phyloP scores from a whole-genome alignment of 2,797 vertebrate species.

The Sebastes vulpes region DNA sequence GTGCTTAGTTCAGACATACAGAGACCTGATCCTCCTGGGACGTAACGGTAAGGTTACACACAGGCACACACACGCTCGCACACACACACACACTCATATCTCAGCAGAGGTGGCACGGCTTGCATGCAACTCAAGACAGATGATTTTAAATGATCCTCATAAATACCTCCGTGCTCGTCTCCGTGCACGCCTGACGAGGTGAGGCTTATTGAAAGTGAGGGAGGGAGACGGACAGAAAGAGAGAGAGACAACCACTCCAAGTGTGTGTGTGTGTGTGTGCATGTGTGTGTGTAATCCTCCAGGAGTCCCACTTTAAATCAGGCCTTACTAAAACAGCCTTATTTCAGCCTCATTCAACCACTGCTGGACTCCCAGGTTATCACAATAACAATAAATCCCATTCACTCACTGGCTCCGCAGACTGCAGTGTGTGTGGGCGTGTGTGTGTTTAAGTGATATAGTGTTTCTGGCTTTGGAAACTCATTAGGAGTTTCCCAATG shows the following conservation, averaged over 20 bases:
- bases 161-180: conserved; percentile 49
- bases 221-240: background rate
- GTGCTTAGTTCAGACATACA: conserved; percentile 64
- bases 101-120: conserved; percentile 58
- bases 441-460: conserved; percentile 52
- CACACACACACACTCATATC: conserved; percentile 37
- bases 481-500: conserved; percentile 81
- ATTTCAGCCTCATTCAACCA: conserved; percentile 80
- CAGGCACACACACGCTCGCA: conserved; percentile 11
- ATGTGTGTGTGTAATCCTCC: conserved; percentile 52
- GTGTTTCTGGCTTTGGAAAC: conserved; percentile 82
- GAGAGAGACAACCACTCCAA: conserved; percentile 3
- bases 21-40: conserved; percentile 56
- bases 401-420: conserved; percentile 50
- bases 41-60: conserved; percentile 22
- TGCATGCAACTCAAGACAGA: conserved; percentile 58
- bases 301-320: conserved; percentile 81
- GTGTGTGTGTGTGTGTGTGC: background rate
- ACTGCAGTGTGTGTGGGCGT: conserved; percentile 48
- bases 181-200: conserved; percentile 21
- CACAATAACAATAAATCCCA: conserved; percentile 92
- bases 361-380: conserved; percentile 87
- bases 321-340: conserved; percentile 83
- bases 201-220: conserved; percentile 25
- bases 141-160: conserved; percentile 66